Evolutionary conservation across 2,888 invertebrate genomes (phyloP).

Genomic region (Ennomos quercinarius): DNA sequence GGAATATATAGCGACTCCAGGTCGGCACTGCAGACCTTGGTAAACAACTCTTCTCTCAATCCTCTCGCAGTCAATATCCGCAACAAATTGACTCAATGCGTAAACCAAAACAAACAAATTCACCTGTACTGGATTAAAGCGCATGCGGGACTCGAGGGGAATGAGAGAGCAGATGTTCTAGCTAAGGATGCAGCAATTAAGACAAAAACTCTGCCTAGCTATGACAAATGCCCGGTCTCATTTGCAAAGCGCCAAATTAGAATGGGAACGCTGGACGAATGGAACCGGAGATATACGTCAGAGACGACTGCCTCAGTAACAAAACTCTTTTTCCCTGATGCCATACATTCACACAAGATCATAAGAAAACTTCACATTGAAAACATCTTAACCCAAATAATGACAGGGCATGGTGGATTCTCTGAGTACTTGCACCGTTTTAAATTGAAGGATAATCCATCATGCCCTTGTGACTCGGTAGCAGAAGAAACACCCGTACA

Average conservation of each 20-base stretch:
- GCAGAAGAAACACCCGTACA: too few species aligned
- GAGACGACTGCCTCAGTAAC: background rate
- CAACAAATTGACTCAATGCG: too few species aligned
- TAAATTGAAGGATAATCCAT: too few species aligned
- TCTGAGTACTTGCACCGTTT: too few species aligned
- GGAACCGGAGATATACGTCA: background rate
- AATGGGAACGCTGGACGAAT: background rate
- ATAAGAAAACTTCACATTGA: too few species aligned
- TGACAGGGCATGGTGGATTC: too few species aligned
- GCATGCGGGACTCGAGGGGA: too few species aligned
- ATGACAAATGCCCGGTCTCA: background rate
- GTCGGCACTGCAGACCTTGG: background rate
- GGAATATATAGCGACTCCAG: constrained; percentile 10
- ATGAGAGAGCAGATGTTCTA: background rate
- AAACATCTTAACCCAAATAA: too few species aligned
- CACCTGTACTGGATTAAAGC: too few species aligned
- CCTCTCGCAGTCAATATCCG: too few species aligned
- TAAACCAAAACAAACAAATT: background rate
- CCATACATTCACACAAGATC: background rate
- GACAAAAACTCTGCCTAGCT: background rate
- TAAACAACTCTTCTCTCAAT: too few species aligned
- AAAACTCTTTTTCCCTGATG: constrained; percentile 5
- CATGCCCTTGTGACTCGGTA: too few species aligned
- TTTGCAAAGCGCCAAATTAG: background rate
- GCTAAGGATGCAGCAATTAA: background rate